Evolutionary conservation across 2,797 vertebrate genomes (phyloP).

Genomic region (Oreortyx pictus): DNA sequence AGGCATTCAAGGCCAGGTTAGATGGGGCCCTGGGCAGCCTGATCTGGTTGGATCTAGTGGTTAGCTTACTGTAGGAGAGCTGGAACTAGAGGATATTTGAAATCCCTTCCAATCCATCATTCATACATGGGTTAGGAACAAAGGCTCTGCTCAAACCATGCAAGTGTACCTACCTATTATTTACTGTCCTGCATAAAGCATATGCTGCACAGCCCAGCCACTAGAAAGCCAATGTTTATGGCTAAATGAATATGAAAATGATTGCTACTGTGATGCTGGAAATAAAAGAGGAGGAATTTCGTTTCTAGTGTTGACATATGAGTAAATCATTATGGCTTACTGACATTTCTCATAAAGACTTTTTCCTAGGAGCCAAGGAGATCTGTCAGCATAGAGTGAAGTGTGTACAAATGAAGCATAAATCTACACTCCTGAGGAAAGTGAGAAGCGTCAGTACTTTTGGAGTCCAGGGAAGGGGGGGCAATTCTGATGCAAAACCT

Average conservation of each 20-base stretch:
- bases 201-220: not conserved
- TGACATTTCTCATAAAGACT: conserved; percentile 62
- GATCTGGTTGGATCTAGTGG: no score
- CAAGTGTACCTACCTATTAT: not conserved
- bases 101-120: rapidly evolving
- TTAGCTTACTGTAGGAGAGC: no score
- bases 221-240: conserved; percentile 3
- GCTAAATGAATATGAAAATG: not conserved
- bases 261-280: not conserved
- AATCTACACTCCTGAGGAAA: conserved; percentile 1
- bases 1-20: no score
- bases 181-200: not conserved
- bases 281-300: conserved; percentile 45
- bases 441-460: not conserved
- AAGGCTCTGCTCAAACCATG: not conserved
- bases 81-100: not conserved
- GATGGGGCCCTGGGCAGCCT: no score
- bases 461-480: not conserved
- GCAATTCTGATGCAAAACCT: not conserved
- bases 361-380: conserved; percentile 13
- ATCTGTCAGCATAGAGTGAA: conserved; percentile 52
- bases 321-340: conserved; percentile 56
- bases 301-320: conserved; percentile 1
- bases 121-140: rapidly evolving
- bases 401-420: conserved; percentile 20